Base-by-base conservation (phyloP, 30 jellyfish, hydroid and myxozoan genomes). In the Aurelia aurita region DNA sequence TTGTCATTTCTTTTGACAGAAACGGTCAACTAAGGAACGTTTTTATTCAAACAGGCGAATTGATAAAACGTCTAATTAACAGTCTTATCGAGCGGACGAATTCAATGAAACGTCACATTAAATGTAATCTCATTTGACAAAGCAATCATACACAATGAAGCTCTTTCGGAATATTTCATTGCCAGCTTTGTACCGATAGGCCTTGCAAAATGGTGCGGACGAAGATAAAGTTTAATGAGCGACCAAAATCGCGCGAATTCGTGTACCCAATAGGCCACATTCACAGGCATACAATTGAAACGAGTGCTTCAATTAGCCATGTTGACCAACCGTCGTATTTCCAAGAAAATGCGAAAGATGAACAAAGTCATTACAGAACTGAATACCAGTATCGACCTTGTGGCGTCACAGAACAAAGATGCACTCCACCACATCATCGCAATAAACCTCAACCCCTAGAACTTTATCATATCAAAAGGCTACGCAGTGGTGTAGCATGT, bases 341-440 rank as follows among this genome's bases (percentile, higher is more conserved):
- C 28, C 76, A 83, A 35, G 19, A 58, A 54, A 26, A 15, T 10
- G 22, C 25, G n/a, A 44, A 61, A 13, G 87, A 83, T 12, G 93
- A 83, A 39, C 85, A 70, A 14, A 83, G 86, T 58, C 86, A 70
- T 43, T 83, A 83, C 74, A 34, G 93, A 44, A 27, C 80, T 13
- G 86, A 83, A 44, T 83, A 57, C 58, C 46, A 45, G 15, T 72
- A 22, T 22, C 72, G 72, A 20, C 58, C 77, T 2, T 27, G 31
- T 14, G 62, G 81, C 29, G 63, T 53, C 21, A 67, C 62, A 5
- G 19, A 3, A 66, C 74, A 18, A 23, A 72, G 82, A 31, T 71
- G 74, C 45, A 58, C 93, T 11, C 70, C 93, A 23, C 93, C 93
- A 7, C 72, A 47, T 69, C 93, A 87, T 31, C 80, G 93, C n/a